Conservation (phyloP, 2,888 invertebrate species). For the Scaptomyza flava region DNA sequence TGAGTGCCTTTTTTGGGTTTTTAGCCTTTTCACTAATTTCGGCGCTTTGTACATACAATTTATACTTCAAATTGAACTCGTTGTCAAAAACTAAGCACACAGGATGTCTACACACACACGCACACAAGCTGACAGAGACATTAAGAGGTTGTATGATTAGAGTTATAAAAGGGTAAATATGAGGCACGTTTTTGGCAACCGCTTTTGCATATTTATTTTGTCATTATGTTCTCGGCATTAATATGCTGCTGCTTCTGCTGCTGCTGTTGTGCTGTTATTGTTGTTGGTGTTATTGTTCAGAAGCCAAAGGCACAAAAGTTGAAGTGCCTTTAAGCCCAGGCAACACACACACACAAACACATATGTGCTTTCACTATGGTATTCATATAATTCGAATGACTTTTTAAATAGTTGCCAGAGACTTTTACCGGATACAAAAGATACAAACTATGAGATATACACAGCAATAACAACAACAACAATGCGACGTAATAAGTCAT, state of each 20-base stretch:
- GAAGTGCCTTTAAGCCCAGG: conserved; percentile 59
- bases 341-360: conserved; percentile 16
- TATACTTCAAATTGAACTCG: conserved; percentile 69
- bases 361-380: conserved; percentile 41
- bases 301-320: conserved; percentile 38
- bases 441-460: conserved; percentile 36
- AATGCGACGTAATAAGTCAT: conserved; percentile 78
- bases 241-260: conserved; percentile 57
- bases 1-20: conserved; percentile 41
- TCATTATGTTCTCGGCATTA: conserved; percentile 83
- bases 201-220: conserved; percentile 84
- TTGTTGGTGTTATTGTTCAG: conserved; percentile 19
- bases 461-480: conserved; percentile 4
- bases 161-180: conserved; percentile 73
- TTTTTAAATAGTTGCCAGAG: conserved; percentile 82
- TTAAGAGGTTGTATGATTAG: conserved; percentile 54
- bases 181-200: conserved; percentile 80
- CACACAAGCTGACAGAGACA: neutral
- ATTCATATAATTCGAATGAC: conserved; percentile 82
- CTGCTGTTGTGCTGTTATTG: neutral
- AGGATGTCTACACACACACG: conserved; percentile 18
- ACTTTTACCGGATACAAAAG: conserved; percentile 29
- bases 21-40: conserved; percentile 74
- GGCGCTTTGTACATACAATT: conserved; percentile 68
- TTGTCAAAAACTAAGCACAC: conserved; percentile 47